phyloP scores from a whole-genome alignment of 2,888 invertebrate species.

The Sericinus montela region DNA sequence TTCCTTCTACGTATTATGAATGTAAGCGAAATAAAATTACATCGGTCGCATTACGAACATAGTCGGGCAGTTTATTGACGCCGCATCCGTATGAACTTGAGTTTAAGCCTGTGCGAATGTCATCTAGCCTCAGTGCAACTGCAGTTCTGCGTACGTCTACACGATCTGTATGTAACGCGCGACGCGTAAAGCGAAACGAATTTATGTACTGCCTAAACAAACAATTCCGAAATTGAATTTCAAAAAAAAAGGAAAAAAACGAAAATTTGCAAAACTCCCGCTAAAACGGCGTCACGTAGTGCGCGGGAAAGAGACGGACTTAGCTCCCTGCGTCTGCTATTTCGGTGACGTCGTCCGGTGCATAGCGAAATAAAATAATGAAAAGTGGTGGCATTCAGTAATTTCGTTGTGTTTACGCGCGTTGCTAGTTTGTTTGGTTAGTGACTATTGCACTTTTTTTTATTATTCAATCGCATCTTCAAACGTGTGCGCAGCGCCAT shows the following conservation, averaged over 20 bases:
- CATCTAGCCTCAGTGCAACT: conserved; percentile 70
- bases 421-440: conserved; percentile 73
- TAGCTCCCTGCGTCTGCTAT: conserved; percentile 53
- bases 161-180: conserved; percentile 40
- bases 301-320: conserved; percentile 60
- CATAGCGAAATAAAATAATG: conserved; percentile 76
- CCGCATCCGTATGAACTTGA: conserved; percentile 69
- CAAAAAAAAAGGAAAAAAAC: conserved; percentile 46
- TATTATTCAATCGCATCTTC: conserved; percentile 39
- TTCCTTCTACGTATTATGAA: conserved; percentile 20
- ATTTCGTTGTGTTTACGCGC: conserved; percentile 77
- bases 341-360: conserved; percentile 69
- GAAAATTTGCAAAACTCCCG: conserved; percentile 52
- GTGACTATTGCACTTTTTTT: conserved; percentile 36
- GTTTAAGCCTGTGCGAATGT: conserved; percentile 71
- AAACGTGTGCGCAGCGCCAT: conserved; percentile 52
- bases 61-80: conserved; percentile 63
- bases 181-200: conserved; percentile 22
- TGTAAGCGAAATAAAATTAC: conserved; percentile 53
- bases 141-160: conserved; percentile 62
- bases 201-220: background rate
- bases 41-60: conserved; percentile 45
- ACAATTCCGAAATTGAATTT: conserved; percentile 26
- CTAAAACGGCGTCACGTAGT: conserved; percentile 30
- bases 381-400: conserved; percentile 77